phyloP scores from a whole-genome alignment of 2,113 vertebrate genomes.

The Tragelaphus imberbis region DNA sequence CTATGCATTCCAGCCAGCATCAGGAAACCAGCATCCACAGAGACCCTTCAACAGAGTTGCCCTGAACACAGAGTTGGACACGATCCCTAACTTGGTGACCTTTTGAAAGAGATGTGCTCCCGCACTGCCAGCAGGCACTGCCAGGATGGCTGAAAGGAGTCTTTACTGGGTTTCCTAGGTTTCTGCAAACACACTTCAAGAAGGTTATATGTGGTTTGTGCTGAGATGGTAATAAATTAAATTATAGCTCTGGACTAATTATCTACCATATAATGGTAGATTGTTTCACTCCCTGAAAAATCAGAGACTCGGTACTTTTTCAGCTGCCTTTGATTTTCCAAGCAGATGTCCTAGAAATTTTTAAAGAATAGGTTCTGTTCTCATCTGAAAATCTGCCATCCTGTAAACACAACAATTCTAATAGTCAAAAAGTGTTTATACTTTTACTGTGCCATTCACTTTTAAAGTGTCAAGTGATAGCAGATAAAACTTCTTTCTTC shows the following conservation, averaged over 20 bases:
- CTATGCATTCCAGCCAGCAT: background rate
- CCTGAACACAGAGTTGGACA: background rate
- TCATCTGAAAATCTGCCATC: background rate
- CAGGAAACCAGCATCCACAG: background rate
- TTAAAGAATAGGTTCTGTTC: background rate
- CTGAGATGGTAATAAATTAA: conserved; percentile 10
- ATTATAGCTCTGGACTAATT: background rate
- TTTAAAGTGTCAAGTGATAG: conserved; percentile 24
- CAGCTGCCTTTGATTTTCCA: background rate
- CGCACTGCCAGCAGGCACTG: background rate
- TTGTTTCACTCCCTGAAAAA: conserved; percentile 17
- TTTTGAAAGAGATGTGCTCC: background rate
- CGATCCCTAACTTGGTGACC: background rate
- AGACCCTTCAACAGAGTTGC: background rate
- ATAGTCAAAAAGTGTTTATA: background rate
- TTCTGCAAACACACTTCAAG: conserved; percentile 13
- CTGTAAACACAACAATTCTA: background rate
- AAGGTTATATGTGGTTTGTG: background rate
- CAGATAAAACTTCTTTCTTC: conserved; percentile 19
- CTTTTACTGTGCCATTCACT: conserved; percentile 10
- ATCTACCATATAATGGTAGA: background rate
- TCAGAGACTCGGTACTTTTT: background rate
- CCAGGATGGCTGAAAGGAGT: background rate
- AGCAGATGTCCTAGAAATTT: background rate
- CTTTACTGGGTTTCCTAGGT: background rate